phyloP scores from a whole-genome alignment of 2,113 vertebrate species.

The Bos javanicus region DNA sequence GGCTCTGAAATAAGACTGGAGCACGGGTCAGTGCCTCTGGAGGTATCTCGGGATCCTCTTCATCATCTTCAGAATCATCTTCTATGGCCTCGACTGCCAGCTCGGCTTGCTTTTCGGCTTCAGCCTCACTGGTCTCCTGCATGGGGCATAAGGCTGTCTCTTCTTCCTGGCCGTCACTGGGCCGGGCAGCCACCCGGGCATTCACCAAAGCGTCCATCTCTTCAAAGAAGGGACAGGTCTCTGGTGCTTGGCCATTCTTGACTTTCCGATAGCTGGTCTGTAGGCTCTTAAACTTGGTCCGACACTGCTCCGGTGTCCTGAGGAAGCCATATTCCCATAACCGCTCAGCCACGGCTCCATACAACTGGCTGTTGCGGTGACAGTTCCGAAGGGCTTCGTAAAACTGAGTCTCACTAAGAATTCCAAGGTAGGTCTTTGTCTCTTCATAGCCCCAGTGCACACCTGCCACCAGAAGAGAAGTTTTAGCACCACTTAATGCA shows the following conservation, averaged over 20 bases:
- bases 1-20: conserved; percentile 72
- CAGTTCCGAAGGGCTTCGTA: conserved; percentile 67
- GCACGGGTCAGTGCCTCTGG: conserved; percentile 29
- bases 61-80: conserved; percentile 63
- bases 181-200: background rate
- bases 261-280: conserved; percentile 68
- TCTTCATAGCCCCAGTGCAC: conserved; percentile 74
- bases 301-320: conserved; percentile 72
- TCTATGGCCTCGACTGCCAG: conserved; percentile 42
- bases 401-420: conserved; percentile 74
- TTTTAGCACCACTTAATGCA: conserved; percentile 39
- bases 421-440: conserved; percentile 73
- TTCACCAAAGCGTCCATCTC: conserved; percentile 74
- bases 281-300: conserved; percentile 73
- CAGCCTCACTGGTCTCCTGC: background rate
- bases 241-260: conserved; percentile 67
- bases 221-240: conserved; percentile 71
- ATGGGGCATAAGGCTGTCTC: background rate
- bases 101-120: conserved; percentile 33
- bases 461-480: conserved; percentile 66
- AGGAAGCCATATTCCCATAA: conserved; percentile 68
- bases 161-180: conserved; percentile 11
- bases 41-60: conserved; percentile 52
- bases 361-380: conserved; percentile 69
- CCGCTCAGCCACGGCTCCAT: conserved; percentile 67